These are phyloP conservation scores for Homarus gammarus DNA, from an alignment of 2,888 invertebrate species.

Conservation along the genomic window DNA sequence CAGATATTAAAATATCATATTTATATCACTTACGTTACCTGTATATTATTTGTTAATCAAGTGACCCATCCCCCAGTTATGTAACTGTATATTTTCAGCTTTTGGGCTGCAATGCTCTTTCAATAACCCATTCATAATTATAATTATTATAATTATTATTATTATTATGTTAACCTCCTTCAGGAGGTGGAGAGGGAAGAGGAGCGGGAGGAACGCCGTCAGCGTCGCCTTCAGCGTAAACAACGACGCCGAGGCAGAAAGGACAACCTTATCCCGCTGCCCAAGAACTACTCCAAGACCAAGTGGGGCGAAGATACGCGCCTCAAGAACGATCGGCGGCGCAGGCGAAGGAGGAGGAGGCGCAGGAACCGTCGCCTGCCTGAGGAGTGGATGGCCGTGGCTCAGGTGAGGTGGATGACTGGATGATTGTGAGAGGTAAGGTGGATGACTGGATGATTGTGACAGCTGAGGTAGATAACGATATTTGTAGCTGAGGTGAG, in stretches of 20 bases:
- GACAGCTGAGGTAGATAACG: too few relatives aligned
- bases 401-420: slow-evolving; percentile 5
- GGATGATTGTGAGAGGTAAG: not conserved
- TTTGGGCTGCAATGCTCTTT: too few relatives aligned
- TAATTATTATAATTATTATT: too few relatives aligned
- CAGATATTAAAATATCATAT: too few relatives aligned
- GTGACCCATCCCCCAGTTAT: too few relatives aligned
- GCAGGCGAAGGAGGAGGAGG: slow-evolving; percentile 9
- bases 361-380: slow-evolving; percentile 27
- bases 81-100: too few relatives aligned
- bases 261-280: slow-evolving; percentile 40
- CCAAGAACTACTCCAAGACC: slow-evolving; percentile 41
- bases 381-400: slow-evolving; percentile 30
- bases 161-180: not conserved
- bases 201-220: not conserved
- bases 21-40: too few relatives aligned
- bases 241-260: not conserved
- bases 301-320: slow-evolving; percentile 23
- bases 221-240: not conserved
- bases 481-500: too few relatives aligned
- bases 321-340: not conserved
- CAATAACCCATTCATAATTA: too few relatives aligned
- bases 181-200: not conserved
- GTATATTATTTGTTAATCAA: too few relatives aligned
- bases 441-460: too few relatives aligned